Evolutionary conservation across 2,888 invertebrate species (phyloP), one percentile per base, ranked within the genome.

Genomic region (Nephrocerus scutellatus): DNA sequence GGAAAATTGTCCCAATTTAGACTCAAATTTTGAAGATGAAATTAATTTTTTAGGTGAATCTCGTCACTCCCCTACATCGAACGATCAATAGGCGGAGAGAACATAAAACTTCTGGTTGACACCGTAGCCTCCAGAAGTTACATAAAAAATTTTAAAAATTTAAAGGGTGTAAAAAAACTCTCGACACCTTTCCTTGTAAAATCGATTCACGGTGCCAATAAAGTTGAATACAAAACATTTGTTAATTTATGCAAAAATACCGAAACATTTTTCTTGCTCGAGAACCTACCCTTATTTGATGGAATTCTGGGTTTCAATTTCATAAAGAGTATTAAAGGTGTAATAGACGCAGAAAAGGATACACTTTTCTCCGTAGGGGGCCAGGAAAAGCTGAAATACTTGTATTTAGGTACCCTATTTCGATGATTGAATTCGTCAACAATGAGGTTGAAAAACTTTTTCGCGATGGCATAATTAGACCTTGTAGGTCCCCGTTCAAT

Each of bases 121-220:
- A n/a, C n/a, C 10, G 7, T 32, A 43, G 22, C 36, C 33, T 16
- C 36, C 38, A 25, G 43, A 39, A n/a, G n/a, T n/a, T n/a, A n/a
- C n/a, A n/a, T n/a, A n/a, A n/a, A n/a, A n/a, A n/a, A n/a, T n/a
- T n/a, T n/a, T n/a, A n/a, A n/a, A n/a, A n/a, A n/a, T n/a, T n/a
- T n/a, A n/a, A n/a, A n/a, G n/a, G n/a, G n/a, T n/a, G n/a, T n/a
- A n/a, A n/a, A n/a, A n/a, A n/a, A n/a, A n/a, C n/a, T n/a, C n/a
- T 31, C 18, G 18, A 13, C 18, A 6, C 36, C 34, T n/a, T 30
- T 39, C 20, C 28, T 30, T 18, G 39, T 36, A 14, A 39, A 31
- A 22, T 39, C 39, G 3, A 6, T 36, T 19, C 24, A 40, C 30
- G 35, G 35, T n/a, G 32, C 32, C 6, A 25, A 24, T 15, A 16